Conservation (phyloP, 2,113 vertebrate species). For the Hyaena hyaena region DNA sequence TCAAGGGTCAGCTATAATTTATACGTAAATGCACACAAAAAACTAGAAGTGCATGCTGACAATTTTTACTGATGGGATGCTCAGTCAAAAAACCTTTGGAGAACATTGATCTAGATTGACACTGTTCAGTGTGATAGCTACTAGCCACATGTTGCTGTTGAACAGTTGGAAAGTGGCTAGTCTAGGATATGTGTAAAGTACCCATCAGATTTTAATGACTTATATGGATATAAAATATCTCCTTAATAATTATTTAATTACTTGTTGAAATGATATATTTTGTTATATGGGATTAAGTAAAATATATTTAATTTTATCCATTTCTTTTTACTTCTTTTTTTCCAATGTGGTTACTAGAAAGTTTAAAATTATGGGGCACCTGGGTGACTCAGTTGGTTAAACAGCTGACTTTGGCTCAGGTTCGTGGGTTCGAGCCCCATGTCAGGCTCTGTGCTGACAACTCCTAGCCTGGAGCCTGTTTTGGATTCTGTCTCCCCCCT, state of each 20-base stretch:
- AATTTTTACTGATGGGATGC: neutral
- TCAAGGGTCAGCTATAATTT: neutral
- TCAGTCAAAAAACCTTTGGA: neutral
- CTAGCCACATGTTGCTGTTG: neutral
- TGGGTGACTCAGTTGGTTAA: too few species aligned
- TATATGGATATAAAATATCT: neutral
- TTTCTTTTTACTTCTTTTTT: neutral
- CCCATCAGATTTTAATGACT: neutral
- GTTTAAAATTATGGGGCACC: neutral
- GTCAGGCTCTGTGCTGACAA: too few species aligned
- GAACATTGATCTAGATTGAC: neutral
- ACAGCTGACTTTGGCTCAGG: too few species aligned
- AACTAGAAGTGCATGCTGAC: neutral
- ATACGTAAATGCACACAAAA: neutral
- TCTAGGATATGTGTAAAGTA: neutral
- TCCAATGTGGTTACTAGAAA: neutral
- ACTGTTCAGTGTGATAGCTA: neutral
- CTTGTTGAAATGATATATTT: neutral
- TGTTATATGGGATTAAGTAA: neutral
- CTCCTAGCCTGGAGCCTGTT: too few species aligned
- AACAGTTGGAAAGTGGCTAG: neutral
- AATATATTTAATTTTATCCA: neutral
- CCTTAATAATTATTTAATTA: neutral
- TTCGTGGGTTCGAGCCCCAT: too few species aligned
- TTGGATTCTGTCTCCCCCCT: too few species aligned